Evolutionary conservation across 2,888 invertebrate genomes (phyloP), one percentile per base, ranked within the genome.

Genomic region (Scelioninae gen. 2): DNA sequence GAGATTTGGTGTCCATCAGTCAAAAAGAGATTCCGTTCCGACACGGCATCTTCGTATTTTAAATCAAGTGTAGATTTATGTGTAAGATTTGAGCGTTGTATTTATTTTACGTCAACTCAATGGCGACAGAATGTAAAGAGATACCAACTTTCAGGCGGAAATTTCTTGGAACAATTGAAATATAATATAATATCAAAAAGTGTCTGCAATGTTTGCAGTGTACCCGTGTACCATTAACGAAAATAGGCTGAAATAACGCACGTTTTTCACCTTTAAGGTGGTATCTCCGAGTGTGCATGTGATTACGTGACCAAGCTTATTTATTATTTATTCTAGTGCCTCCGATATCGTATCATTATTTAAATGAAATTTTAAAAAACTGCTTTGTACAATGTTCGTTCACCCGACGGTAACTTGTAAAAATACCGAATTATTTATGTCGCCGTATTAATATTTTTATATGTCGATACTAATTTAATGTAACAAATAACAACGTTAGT

Each of bases 251-350:
- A n/a, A n/a, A n/a, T n/a, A n/a, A n/a, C n/a, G n/a, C 57, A 53
- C 41, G 33, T 55, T 45, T 64, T 57, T 67, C 37, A 50, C 53
- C 58, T 64, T 11, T 16, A 70, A 74, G 61, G 71, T 74, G 67
- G 73, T 67, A 67, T 37, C 60, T 68, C 64, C 50, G n/a, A 74
- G 76, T 77, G 76, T 76, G 74, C 80, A 79, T 81, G 81, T 73
- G 78, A 78, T 79, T 76, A 78, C 77, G 78, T 77, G 79, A 79
- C 77, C 79, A 80, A 81, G 80, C 80, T 76, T 84, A 85, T 85
- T 85, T 85, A 85, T 85, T 85, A 85, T 85, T 85, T 85, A 85
- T 85, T 85, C 78, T 82, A 85, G 78, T 78, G 79, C 75, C 77
- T 77, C 76, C 76, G 72, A 74, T 73, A 79, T 78, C 71, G 78